Conservation (phyloP, 2,797 vertebrate genomes). For the Okamejei kenojei region DNA sequence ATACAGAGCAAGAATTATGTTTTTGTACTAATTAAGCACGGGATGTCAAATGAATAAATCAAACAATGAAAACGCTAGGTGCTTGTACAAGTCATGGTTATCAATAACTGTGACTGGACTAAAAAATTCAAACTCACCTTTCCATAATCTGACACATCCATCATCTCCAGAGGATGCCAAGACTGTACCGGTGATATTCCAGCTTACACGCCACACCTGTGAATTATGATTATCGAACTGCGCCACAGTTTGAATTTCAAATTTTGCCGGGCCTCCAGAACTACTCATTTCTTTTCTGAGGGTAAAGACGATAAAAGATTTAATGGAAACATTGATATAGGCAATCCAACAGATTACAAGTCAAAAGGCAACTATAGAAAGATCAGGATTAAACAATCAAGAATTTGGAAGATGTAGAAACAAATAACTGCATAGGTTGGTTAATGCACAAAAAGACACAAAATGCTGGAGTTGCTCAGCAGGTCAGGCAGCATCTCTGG, state of each 20-base stretch:
- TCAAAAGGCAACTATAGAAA: not conserved
- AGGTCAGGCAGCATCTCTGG: too few species aligned
- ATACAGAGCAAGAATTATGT: too few species aligned
- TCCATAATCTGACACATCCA: conserved; percentile 93
- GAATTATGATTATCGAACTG: conserved; percentile 97
- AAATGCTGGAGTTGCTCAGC: too few species aligned
- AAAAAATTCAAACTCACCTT: conserved; percentile 63
- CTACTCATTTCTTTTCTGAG: conserved; percentile 78
- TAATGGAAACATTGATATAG: not conserved
- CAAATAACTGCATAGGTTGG: too few species aligned
- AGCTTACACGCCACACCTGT: conserved; percentile 94
- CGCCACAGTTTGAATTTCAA: conserved; percentile 87
- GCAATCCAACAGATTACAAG: not conserved
- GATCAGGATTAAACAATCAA: not conserved
- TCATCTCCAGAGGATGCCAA: conserved; percentile 93
- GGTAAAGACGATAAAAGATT: not conserved
- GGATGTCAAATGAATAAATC: too few species aligned
- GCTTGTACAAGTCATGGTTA: not conserved
- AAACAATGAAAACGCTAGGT: too few species aligned
- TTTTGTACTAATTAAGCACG: too few species aligned
- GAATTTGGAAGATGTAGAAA: too few species aligned
- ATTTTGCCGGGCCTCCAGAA: conserved; percentile 80
- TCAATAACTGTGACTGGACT: not conserved
- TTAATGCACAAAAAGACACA: too few species aligned
- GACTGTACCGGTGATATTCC: conserved; percentile 96